A percentile compares a stretch with the other conserved stretches of the same genome.
Evolutionary conservation across 2,113 vertebrate genomes (phyloP).

Genomic region (Eptesicus fuscus): DNA sequence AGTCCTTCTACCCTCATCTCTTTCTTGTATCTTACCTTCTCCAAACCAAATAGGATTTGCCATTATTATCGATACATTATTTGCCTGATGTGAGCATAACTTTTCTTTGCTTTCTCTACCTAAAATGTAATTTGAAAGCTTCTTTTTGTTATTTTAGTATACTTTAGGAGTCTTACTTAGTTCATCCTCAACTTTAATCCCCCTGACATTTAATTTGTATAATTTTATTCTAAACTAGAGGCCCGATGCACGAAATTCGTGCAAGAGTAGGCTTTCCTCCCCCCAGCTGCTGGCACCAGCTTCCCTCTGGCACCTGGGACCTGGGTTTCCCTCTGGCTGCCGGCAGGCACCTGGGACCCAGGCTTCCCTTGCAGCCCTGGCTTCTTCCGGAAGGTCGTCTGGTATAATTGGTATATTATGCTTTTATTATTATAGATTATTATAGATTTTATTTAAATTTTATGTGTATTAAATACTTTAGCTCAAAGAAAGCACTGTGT

Average conservation of each 20-base stretch:
- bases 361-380: no score
- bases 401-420: no score
- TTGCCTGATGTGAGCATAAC: neutral
- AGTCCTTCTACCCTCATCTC: no score
- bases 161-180: neutral
- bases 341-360: no score
- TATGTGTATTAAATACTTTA: neutral
- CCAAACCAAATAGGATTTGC: conserved; percentile 5
- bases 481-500: neutral
- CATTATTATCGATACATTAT: neutral
- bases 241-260: no score
- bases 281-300: no score
- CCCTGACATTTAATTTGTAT: neutral
- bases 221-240: neutral
- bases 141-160: neutral
- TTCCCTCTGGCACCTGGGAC: no score
- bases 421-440: no score
- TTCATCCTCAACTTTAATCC: neutral
- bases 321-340: no score
- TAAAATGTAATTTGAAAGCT: neutral
- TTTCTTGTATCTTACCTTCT: neutral
- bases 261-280: no score
- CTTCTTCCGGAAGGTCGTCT: no score
- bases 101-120: neutral
- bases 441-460: neutral